Evolutionary conservation across 2,888 invertebrate genomes (phyloP).

Genomic region (Salpingus planirostris): DNA sequence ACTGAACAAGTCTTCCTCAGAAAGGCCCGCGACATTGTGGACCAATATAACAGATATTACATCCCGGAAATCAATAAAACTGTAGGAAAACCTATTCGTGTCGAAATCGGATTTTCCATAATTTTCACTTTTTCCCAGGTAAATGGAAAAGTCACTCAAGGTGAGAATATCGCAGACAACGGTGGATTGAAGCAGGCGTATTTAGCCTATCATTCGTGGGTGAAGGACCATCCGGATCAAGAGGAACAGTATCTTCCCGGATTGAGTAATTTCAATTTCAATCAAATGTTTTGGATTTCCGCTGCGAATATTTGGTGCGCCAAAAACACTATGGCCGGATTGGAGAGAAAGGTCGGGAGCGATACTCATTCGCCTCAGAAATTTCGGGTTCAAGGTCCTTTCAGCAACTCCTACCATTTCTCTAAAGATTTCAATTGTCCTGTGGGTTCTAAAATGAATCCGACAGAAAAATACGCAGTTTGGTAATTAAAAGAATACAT

Average conservation of each 20-base stretch:
- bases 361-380: background rate
- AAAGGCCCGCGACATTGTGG: background rate
- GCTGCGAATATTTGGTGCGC: background rate
- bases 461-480: background rate
- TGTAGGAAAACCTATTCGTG: no score
- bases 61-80: no score
- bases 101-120: background rate
- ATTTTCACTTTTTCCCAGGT: background rate
- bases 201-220: background rate
- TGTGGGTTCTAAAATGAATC: background rate
- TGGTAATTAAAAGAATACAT: no score
- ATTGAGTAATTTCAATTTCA: background rate
- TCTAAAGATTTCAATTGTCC: background rate
- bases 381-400: background rate
- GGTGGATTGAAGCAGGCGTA: background rate
- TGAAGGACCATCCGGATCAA: background rate
- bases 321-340: background rate
- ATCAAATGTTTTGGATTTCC: background rate
- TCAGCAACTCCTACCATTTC: background rate
- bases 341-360: background rate
- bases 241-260: background rate
- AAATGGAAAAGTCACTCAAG: background rate
- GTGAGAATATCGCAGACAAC: background rate
- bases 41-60: background rate
- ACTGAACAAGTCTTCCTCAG: background rate